Evolutionary conservation across 2,888 invertebrate genomes (phyloP), one percentile per base, ranked within the genome.

Genomic region (Erannis defoliaria): DNA sequence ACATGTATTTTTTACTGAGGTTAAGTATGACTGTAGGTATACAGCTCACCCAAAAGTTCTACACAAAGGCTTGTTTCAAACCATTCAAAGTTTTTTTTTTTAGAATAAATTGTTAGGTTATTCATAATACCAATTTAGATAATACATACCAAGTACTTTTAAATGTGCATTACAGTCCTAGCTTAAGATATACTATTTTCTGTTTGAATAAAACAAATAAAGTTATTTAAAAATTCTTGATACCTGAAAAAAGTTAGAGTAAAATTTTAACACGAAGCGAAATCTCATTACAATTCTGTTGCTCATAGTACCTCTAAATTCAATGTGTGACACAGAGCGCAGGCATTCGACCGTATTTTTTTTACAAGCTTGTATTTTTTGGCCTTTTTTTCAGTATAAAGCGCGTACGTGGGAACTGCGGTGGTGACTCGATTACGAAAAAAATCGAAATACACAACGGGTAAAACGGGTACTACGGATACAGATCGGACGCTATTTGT

Each of bases 371-470:
- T 37, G 40, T 33, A 55, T 61, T 64, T 62, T 55, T 62, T 60
- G 14, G 29, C 37, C 45, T 18, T 64, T 18, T 64, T 60, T 64
- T 55, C 53, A 23, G 37, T 26, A 55, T 55, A 57, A 59, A 61
- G 54, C 61, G 55, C 59, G 64, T 64, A 56, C 56, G 64, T 55
- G 62, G 46, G 50, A 62, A 62, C 62, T 43, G 61, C 8, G 51
- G 55, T 37, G 58, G 54, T 38, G 55, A 63, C 46, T 56, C 65
- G 40, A 59, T 63, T 55, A 60, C 62, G 48, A 60, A 58, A 37
- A 57, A 61, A 59, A 58, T 59, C 35, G 46, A 16, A 50, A 51
- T 29, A 29, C 14, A 37, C 12, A 37, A 37, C 54, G 42, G 10
- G 19, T n/a, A 42, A 21, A 51, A 48, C 50, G 43, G 21, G 42